Evolutionary conservation across 2,888 invertebrate genomes (phyloP).

Genomic region (Baronia brevicornis): DNA sequence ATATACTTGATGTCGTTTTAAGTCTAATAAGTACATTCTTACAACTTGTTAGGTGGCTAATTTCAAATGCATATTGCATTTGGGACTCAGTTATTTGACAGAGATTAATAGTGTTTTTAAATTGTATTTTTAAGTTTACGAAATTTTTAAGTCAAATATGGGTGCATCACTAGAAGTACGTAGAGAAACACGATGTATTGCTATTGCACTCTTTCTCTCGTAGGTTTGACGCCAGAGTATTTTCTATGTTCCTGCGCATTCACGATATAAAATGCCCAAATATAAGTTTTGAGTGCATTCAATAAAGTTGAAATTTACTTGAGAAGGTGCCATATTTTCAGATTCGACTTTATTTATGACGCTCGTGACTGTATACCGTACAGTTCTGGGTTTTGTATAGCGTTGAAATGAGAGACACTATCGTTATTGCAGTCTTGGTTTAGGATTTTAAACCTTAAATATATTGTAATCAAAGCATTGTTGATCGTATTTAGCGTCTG

Average conservation of each 20-base stretch:
- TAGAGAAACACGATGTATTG: background rate
- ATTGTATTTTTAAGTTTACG: too few relatives aligned
- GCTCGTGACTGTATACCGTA: conserved; percentile 66
- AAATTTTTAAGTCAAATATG: too few relatives aligned
- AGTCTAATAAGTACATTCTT: too few relatives aligned
- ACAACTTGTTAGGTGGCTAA: too few relatives aligned
- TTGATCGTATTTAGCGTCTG: conserved; percentile 17
- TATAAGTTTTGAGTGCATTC: too few relatives aligned
- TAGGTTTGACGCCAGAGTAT: background rate
- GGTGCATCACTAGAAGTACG: background rate
- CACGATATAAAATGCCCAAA: too few relatives aligned
- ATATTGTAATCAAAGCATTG: background rate
- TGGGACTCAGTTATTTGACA: too few relatives aligned
- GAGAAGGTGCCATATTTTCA: conserved; percentile 23
- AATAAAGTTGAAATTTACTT: too few relatives aligned
- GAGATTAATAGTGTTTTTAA: too few relatives aligned
- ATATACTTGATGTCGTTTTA: too few relatives aligned
- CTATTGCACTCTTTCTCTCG: conserved; percentile 3
- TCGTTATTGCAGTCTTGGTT: conserved; percentile 14
- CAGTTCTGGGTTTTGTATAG: conserved; percentile 45
- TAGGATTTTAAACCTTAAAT: conserved; percentile 9
- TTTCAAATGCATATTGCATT: too few relatives aligned
- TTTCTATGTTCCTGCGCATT: conserved; percentile 10
- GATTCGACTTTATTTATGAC: conserved; percentile 64
- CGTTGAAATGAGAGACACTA: conserved; percentile 57